Percentiles rank a stretch among this genome's conserved stretches.
phyloP scores from a whole-genome alignment of 2,888 invertebrate genomes.

The Zygothrica quintamaculata region DNA sequence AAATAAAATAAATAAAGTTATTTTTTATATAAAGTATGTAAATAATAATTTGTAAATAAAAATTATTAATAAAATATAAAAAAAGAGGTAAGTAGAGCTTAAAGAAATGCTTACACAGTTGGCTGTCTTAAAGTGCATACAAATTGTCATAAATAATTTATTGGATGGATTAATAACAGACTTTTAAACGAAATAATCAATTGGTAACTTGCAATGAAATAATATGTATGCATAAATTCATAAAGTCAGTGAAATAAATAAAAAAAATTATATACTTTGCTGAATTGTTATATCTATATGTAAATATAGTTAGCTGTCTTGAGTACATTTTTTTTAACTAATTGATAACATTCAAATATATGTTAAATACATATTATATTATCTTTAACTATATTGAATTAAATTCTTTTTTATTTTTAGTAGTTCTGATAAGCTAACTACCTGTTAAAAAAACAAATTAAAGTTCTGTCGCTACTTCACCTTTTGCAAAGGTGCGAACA shows the following conservation, averaged over 20 bases:
- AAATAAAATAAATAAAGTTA: constrained; percentile 40
- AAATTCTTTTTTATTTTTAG: constrained; percentile 1
- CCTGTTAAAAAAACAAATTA: constrained; percentile 17
- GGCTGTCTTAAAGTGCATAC: constrained; percentile 23
- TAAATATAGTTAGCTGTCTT: constrained; percentile 9
- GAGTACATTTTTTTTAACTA: constrained; percentile 41
- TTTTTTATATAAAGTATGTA: constrained; percentile 6
- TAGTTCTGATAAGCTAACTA: constrained; percentile 34
- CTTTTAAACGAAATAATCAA: constrained; percentile 24
- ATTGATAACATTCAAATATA: constrained; percentile 31
- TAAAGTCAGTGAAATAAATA: constrained; percentile 11
- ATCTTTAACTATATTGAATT: constrained; percentile 25
- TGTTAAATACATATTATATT: no score
- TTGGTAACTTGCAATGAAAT: constrained; percentile 9
- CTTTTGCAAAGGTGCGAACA: constrained; percentile 63
- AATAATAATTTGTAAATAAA: not conserved
- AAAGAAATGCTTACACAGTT: constrained; percentile 40
- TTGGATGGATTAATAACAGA: constrained; percentile 11
- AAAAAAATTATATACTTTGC: constrained; percentile 15
- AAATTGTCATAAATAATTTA: constrained; percentile 9
- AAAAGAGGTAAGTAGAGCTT: not conserved
- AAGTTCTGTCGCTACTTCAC: constrained; percentile 35
- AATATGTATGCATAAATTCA: not conserved
- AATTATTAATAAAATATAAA: constrained; percentile 1
- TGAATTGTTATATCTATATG: constrained; percentile 1